phyloP scores from a whole-genome alignment of 1,140 invertebrate species.

The Cryptotermes secundus region DNA sequence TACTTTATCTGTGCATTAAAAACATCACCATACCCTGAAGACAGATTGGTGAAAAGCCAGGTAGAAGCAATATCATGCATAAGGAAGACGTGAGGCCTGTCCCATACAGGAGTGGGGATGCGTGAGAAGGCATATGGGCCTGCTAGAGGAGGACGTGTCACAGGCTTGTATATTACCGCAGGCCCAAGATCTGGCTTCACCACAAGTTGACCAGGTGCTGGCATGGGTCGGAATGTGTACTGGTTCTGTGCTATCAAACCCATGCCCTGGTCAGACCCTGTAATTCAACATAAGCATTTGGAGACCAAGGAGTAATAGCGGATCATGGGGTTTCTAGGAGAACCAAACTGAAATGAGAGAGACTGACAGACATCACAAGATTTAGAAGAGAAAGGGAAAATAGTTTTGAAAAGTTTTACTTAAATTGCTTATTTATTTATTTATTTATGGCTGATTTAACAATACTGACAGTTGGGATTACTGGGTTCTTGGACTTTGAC shows the following conservation, averaged over 20 bases:
- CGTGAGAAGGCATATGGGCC: slow-evolving; percentile 89
- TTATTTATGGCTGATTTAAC: too few relatives aligned
- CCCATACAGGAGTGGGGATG: slow-evolving; percentile 75
- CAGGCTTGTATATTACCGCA: slow-evolving; percentile 51
- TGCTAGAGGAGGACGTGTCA: slow-evolving; percentile 75
- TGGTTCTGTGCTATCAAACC: slow-evolving; percentile 50
- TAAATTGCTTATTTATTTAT: too few relatives aligned
- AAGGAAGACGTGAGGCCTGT: slow-evolving; percentile 76
- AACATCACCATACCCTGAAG: slow-evolving; percentile 62
- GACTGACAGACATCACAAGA: not conserved
- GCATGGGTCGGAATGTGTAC: slow-evolving; percentile 49
- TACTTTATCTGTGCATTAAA: slow-evolving; percentile 34
- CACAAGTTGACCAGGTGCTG: slow-evolving; percentile 53
- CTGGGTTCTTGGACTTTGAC: too few relatives aligned
- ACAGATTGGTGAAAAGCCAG: slow-evolving; percentile 83
- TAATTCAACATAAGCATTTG: slow-evolving; percentile 31
- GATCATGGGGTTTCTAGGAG: too few relatives aligned
- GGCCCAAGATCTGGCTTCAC: slow-evolving; percentile 60
- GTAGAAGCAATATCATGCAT: slow-evolving; percentile 70
- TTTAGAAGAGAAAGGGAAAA: not conserved
- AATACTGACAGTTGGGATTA: too few relatives aligned
- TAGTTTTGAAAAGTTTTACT: too few relatives aligned
- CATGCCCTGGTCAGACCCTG: slow-evolving; percentile 41
- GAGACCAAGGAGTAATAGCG: too few relatives aligned
- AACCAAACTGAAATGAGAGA: not conserved